These are phyloP conservation scores for Talpa occidentalis DNA, from an alignment of 2,113 vertebrate genomes.

Conservation along the genomic window DNA sequence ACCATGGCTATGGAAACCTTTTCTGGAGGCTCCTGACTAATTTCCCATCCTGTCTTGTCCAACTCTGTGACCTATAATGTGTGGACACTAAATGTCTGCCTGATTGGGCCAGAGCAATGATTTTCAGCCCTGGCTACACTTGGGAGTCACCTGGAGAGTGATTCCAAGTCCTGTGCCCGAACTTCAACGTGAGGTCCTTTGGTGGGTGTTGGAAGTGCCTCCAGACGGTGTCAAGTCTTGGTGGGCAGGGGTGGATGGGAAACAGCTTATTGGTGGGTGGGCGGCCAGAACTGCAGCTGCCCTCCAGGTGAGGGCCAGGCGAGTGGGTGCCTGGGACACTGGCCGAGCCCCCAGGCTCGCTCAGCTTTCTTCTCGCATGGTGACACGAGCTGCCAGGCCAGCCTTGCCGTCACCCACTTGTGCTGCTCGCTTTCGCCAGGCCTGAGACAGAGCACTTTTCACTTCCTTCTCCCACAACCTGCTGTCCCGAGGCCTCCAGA, in stretches of 20 bases:
- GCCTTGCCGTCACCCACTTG: neutral
- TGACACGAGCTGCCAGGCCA: rapidly evolving
- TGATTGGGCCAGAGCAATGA: neutral
- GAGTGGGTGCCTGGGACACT: neutral
- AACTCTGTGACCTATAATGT: neutral
- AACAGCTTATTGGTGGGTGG: neutral
- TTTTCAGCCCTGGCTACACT: neutral
- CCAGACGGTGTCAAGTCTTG: too few species aligned
- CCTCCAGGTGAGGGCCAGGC: neutral
- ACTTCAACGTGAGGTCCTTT: neutral
- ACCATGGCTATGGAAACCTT: neutral
- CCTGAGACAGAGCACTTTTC: too few species aligned
- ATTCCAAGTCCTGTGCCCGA: rapidly evolving
- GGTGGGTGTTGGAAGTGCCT: neutral
- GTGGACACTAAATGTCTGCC: neutral
- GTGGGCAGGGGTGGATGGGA: too few species aligned
- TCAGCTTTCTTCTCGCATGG: neutral
- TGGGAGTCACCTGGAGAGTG: neutral
- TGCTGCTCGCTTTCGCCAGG: rapidly evolving
- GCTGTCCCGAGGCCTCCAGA: neutral
- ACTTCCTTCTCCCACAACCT: neutral
- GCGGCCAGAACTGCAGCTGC: neutral
- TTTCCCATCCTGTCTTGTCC: neutral
- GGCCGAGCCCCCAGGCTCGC: neutral
- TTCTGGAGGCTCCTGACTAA: neutral